These are phyloP conservation scores for Diabrotica undecimpunctata DNA, from an alignment of 1,140 invertebrate genomes.

Conservation along the genomic window DNA sequence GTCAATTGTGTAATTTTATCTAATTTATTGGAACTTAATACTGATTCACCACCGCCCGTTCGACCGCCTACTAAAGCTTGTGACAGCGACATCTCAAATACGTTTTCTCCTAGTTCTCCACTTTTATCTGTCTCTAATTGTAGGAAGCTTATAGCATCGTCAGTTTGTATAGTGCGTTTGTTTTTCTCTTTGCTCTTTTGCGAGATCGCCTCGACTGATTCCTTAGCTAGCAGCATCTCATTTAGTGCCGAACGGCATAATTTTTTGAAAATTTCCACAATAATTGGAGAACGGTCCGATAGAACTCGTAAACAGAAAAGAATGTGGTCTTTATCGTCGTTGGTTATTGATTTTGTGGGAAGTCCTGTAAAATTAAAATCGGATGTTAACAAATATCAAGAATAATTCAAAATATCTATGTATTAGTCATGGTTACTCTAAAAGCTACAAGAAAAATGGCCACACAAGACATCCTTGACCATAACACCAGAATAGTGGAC, in stretches of 20 bases:
- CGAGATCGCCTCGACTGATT: slow-evolving; percentile 61
- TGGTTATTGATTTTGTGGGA: slow-evolving; percentile 77
- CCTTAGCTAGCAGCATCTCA: slow-evolving; percentile 81
- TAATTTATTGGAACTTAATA: slow-evolving; percentile 59
- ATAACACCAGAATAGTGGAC: too few species aligned
- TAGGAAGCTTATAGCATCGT: slow-evolving; percentile 82
- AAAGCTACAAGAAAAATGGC: too few species aligned
- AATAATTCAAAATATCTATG: too few species aligned
- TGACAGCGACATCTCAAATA: slow-evolving; percentile 92
- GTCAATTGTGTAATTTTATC: slow-evolving; percentile 97
- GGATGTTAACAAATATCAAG: not conserved
- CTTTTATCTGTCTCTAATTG: slow-evolving; percentile 75
- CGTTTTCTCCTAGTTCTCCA: slow-evolving; percentile 77
- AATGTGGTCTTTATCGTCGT: slow-evolving; percentile 91
- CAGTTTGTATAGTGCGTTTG: slow-evolving; percentile 71
- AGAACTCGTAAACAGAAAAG: slow-evolving; percentile 78
- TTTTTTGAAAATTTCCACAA: slow-evolving; percentile 73
- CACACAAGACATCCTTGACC: too few species aligned
- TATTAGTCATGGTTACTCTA: too few species aligned
- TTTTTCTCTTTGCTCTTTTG: slow-evolving; percentile 67
- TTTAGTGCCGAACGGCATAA: slow-evolving; percentile 78
- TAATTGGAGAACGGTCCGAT: slow-evolving; percentile 67
- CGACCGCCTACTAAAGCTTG: slow-evolving; percentile 77
- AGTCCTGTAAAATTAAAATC: slow-evolving; percentile 50
- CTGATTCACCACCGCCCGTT: slow-evolving; percentile 46